Conservation (phyloP, 2,113 vertebrate genomes). For the Cryptoleucopteryx plumbea region DNA sequence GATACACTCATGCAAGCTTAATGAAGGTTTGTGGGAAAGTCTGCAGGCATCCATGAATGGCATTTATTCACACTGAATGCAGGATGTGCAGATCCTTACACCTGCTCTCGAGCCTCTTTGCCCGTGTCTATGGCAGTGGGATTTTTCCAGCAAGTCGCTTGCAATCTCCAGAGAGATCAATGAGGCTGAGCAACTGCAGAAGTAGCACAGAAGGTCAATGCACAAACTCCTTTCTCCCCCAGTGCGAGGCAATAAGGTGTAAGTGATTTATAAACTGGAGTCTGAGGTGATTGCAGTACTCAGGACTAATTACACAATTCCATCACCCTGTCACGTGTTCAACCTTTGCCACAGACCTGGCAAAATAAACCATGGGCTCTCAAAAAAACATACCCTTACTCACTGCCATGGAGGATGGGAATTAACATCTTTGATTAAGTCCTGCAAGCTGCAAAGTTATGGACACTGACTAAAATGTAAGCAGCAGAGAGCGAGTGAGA, state of each 20-base stretch:
- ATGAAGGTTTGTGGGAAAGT: slow-evolving; percentile 24
- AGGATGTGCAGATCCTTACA: not conserved
- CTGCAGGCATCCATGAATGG: not conserved
- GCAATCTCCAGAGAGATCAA: not conserved
- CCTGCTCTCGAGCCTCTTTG: not conserved
- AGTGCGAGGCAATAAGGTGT: not conserved
- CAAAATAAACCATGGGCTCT: not conserved
- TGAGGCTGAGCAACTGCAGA: not conserved
- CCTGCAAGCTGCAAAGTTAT: not conserved
- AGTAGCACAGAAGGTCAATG: not conserved
- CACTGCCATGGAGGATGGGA: not conserved
- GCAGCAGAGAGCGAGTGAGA: not conserved
- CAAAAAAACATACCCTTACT: not conserved
- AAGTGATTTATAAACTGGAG: not conserved
- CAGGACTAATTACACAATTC: not conserved
- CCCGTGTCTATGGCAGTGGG: not conserved
- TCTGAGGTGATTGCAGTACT: not conserved
- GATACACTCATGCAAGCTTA: not conserved
- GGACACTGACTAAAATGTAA: not conserved
- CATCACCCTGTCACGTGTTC: not conserved
- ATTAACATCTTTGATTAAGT: not conserved
- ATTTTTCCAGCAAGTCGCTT: not conserved
- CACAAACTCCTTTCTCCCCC: not conserved
- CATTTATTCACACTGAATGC: not conserved
- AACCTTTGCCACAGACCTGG: not conserved